Evolutionary conservation across 2,888 invertebrate genomes (phyloP).

Genomic region (Brachyptera risi): DNA sequence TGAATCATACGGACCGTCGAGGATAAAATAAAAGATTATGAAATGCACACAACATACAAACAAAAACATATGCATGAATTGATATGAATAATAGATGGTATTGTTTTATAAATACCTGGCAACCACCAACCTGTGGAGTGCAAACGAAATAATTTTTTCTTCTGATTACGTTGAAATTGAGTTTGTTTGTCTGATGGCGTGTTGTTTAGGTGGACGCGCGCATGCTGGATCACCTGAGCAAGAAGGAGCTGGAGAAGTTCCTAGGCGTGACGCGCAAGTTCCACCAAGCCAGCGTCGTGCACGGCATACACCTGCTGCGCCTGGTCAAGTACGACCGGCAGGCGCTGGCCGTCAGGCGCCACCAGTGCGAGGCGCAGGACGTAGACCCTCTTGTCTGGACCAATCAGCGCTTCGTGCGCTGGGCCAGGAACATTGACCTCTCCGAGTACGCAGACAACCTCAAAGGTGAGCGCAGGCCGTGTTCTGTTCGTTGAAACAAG

Average conservation of each 20-base stretch:
- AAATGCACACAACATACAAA: too few relatives aligned
- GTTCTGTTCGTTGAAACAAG: too few relatives aligned
- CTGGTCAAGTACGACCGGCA: conserved; percentile 88
- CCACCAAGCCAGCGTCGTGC: conserved; percentile 91
- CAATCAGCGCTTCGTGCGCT: conserved; percentile 88
- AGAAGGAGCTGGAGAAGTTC: conserved; percentile 91
- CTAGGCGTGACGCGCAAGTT: conserved; percentile 89
- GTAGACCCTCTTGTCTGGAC: conserved; percentile 95
- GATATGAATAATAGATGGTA: too few relatives aligned
- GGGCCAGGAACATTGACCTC: conserved; percentile 91
- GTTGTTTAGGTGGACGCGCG: conserved; percentile 82
- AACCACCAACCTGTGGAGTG: too few relatives aligned
- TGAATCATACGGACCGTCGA: too few relatives aligned
- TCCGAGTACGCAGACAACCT: conserved; percentile 90
- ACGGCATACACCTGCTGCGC: conserved; percentile 86
- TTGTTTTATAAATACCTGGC: too few relatives aligned
- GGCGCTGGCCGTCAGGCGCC: conserved; percentile 81
- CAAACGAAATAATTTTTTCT: too few relatives aligned
- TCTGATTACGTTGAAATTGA: too few relatives aligned
- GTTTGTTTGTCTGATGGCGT: too few relatives aligned
- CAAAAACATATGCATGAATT: too few relatives aligned
- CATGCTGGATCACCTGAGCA: conserved; percentile 87
- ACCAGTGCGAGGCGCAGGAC: conserved; percentile 83
- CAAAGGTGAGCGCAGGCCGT: conserved; percentile 63
- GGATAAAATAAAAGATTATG: too few relatives aligned